Conservation (phyloP, 1,140 invertebrate genomes). For the Archivesica marissinica region DNA sequence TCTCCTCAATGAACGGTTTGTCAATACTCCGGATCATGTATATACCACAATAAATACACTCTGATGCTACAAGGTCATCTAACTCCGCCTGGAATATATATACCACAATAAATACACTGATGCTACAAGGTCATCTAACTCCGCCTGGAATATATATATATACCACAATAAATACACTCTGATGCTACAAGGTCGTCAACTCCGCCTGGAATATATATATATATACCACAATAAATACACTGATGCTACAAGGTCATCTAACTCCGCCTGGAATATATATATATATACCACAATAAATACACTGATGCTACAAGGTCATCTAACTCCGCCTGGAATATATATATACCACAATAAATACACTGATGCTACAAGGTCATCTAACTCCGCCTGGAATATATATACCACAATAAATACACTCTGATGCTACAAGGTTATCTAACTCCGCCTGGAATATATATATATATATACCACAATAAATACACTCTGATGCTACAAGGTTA, state of each 20-base stretch:
- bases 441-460: conserved; percentile 86
- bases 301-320: too few relatives aligned
- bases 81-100: conserved; percentile 88
- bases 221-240: too few relatives aligned
- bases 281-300: too few relatives aligned
- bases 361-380: too few relatives aligned
- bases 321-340: conserved; percentile 87
- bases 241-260: too few relatives aligned
- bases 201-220: too few relatives aligned
- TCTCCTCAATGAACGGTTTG: conserved; percentile 78
- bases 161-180: conserved; percentile 98
- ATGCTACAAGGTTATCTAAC: conserved; percentile 94
- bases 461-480: too few relatives aligned
- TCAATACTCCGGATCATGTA: conserved; percentile 89
- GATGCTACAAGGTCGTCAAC: conserved; percentile 95
- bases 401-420: conserved; percentile 97
- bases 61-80: conserved; percentile 94
- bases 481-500: too few relatives aligned
- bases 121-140: too few relatives aligned
- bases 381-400: conserved; percentile 87
- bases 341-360: too few relatives aligned
- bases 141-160: conserved; percentile 85
- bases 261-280: conserved; percentile 87
- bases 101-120: too few relatives aligned
- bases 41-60: conserved; percentile 97